Evolutionary conservation across 1,140 invertebrate genomes (phyloP), one percentile per base, ranked within the genome.

Genomic region (Hycleus phaleratus): DNA sequence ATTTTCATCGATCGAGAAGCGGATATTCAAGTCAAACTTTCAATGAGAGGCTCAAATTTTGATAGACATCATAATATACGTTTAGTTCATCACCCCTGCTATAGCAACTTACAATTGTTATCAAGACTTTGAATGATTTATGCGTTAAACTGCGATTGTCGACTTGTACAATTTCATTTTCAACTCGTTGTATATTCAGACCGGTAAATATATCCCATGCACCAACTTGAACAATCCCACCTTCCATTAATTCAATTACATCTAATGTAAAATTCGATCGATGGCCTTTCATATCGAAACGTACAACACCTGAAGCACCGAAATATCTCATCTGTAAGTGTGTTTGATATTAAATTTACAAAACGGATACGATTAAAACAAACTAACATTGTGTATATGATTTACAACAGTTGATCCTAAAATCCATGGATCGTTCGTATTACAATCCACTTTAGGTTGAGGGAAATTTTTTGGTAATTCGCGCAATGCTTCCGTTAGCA

Each of bases 261-360:
- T 91, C 86, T 38, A 96, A 70, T 64, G 83, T 75, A 67, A 93
- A 86, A 67, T 93, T 83, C n/a, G 83, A 85, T 59, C 93, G 78
- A 64, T 86, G 85, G 26, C 92, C 91, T 68, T 87, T 79, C 52
- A 87, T 82, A 71, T 95, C 88, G 69, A 95, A 94, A 67, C 85
- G 84, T 47, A 95, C 83, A 9, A 82, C 68, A 11, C 92, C 91
- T 10, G 89, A 91, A 45, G 95, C 68, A 4, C 93, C 93, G 3
- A 26, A 24, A n/a, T 43, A 52, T 18, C 26, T 49, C 38, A 47
- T 61, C 64, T 68, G 8, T 4, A 54, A 52, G 44, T 32, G 4
- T 7, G 32, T 32, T 32, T 38, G 4, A 11, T n/a, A 32, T 32
- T 32, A 5, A 32, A 32, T 32, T 32, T 32, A 47, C 18, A 3